Percentiles rank a stretch among this genome's conserved stretches.
Evolutionary conservation across 2,113 vertebrate genomes (phyloP).

Genomic region (Delphinus delphis): DNA sequence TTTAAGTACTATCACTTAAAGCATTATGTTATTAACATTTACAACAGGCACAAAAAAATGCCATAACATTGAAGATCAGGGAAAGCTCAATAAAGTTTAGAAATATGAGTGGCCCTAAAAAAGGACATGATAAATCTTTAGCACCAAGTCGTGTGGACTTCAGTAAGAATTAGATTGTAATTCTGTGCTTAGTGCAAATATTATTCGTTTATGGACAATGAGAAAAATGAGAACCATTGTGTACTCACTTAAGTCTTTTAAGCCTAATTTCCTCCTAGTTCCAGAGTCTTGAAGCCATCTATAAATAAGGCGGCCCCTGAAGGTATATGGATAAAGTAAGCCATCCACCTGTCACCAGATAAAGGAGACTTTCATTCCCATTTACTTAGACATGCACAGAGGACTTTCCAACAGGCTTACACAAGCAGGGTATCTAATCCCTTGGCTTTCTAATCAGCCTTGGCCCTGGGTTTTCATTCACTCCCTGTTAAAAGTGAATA

Average conservation of each 20-base stretch:
- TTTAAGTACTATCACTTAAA: background rate
- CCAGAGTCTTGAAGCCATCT: background rate
- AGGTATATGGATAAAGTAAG: background rate
- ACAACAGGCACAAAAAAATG: background rate
- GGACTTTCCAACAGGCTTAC: background rate
- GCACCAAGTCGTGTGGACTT: background rate
- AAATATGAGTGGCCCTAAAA: background rate
- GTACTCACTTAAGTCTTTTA: background rate
- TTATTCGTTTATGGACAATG: background rate
- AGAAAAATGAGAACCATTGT: background rate
- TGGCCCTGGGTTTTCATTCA: background rate
- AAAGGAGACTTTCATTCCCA: background rate
- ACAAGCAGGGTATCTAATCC: background rate
- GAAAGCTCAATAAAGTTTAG: background rate
- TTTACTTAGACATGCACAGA: background rate
- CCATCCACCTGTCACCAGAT: background rate
- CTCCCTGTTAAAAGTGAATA: background rate
- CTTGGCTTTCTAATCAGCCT: background rate
- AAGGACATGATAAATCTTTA: background rate
- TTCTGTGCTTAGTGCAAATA: constrained; percentile 15
- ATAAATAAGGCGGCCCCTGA: background rate
- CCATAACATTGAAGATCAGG: background rate
- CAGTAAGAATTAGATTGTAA: background rate
- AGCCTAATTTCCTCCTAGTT: background rate
- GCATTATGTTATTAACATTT: background rate